These are phyloP conservation scores for Leptinotarsa peninsularis DNA, from an alignment of 2,888 invertebrate genomes.

Conservation along the genomic window DNA sequence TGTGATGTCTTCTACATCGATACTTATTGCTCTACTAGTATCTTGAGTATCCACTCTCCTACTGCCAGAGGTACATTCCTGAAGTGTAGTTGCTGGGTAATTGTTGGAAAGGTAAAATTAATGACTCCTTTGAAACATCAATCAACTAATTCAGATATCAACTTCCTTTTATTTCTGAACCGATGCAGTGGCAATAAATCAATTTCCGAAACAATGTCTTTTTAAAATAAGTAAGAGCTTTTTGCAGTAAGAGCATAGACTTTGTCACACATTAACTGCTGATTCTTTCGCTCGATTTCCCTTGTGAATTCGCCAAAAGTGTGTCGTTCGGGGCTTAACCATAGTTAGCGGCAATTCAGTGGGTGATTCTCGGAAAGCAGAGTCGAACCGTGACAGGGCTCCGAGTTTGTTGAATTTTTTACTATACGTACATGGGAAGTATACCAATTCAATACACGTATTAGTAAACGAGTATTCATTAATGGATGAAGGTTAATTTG, in stretches of 20 bases:
- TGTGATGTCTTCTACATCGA: too few species aligned
- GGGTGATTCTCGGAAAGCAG: constrained; percentile 45
- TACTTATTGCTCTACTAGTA: too few species aligned
- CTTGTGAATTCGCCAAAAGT: constrained; percentile 45
- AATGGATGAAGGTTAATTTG: too few species aligned
- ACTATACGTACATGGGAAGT: too few species aligned
- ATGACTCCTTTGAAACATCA: too few species aligned
- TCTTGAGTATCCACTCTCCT: too few species aligned
- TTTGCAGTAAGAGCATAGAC: constrained; percentile 41
- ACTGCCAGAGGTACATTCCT: too few species aligned
- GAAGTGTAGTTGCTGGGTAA: too few species aligned
- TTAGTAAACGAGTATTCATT: too few species aligned
- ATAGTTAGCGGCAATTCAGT: constrained; percentile 50
- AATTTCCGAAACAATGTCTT: constrained; percentile 13
- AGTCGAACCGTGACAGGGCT: constrained; percentile 41
- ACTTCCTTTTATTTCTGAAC: background rate
- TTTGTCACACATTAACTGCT: constrained; percentile 46
- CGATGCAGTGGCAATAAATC: background rate
- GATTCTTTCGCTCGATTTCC: constrained; percentile 48
- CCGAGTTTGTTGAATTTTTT: background rate
- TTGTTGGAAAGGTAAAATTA: too few species aligned
- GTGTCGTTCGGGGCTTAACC: constrained; percentile 47
- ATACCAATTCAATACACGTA: too few species aligned
- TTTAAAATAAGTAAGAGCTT: constrained; percentile 42
- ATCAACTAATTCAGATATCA: background rate